Evolutionary conservation across 2,113 vertebrate genomes (phyloP).

Genomic region (Theropithecus gelada): DNA sequence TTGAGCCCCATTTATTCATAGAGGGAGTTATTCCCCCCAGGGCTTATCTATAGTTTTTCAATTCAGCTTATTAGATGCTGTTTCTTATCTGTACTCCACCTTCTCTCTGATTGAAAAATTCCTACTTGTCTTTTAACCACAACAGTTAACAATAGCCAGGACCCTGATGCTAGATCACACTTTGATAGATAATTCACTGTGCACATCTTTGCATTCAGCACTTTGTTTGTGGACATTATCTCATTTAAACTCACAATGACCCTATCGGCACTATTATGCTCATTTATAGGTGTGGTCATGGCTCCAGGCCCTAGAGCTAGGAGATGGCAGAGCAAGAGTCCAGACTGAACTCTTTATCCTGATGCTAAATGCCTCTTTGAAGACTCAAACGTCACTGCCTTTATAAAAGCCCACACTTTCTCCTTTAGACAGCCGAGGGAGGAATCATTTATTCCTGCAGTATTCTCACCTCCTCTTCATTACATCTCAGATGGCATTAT

Average conservation of each 20-base stretch:
- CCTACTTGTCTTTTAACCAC: not conserved
- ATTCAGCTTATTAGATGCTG: not conserved
- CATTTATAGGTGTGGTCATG: not conserved
- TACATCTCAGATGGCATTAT: not conserved
- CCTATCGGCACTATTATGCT: not conserved
- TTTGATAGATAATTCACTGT: no score
- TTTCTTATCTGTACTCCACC: accelerated
- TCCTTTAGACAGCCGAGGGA: not conserved
- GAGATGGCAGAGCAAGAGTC: not conserved
- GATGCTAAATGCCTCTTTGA: not conserved
- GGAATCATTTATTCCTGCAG: not conserved
- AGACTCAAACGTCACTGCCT: not conserved
- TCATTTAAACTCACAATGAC: not conserved
- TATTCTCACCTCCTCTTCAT: no score
- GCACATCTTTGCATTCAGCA: not conserved
- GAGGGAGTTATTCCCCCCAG: not conserved
- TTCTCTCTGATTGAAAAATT: not conserved
- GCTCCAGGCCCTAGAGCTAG: not conserved
- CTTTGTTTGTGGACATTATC: not conserved
- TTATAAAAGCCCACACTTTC: not conserved
- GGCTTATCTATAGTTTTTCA: not conserved
- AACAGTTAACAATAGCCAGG: not conserved
- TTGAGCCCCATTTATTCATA: not conserved
- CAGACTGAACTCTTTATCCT: not conserved
- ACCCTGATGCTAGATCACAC: not conserved